Evolutionary conservation across 2,113 vertebrate species (phyloP).

Genomic region (Notarius lentiginosus): DNA sequence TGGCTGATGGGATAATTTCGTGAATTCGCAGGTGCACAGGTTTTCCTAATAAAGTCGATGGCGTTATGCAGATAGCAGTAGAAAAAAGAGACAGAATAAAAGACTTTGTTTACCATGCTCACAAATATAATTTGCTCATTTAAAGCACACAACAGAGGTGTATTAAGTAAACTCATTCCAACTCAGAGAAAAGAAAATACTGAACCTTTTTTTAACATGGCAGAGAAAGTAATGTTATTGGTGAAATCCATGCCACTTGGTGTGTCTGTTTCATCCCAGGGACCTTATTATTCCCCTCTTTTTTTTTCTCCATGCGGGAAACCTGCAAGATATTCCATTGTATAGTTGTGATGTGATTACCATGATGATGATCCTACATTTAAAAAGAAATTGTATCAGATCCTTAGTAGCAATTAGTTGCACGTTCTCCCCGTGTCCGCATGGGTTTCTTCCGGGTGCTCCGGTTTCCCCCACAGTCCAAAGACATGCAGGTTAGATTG

Average conservation of each 20-base stretch:
- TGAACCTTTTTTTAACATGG: neutral
- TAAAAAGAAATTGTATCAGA: neutral
- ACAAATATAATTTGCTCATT: neutral
- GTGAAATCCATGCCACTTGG: neutral
- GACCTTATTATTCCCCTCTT: neutral
- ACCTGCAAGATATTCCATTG: neutral
- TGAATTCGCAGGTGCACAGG: too few relatives aligned
- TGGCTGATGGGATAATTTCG: too few relatives aligned
- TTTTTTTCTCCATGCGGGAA: neutral
- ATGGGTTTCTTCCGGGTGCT: too few relatives aligned
- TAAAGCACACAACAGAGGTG: neutral
- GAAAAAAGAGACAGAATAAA: neutral
- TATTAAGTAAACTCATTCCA: neutral
- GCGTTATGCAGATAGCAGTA: neutral
- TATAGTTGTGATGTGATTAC: constrained; percentile 1
- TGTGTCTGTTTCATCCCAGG: neutral
- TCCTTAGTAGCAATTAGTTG: neutral
- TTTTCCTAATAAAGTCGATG: neutral
- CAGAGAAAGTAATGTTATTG: neutral
- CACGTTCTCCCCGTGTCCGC: too few relatives aligned
- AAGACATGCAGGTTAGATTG: too few relatives aligned
- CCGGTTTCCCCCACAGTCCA: too few relatives aligned
- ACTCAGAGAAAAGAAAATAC: neutral
- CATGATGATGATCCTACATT: neutral
- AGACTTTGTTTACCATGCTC: neutral